A percentile compares a stretch with the other conserved stretches of the same genome.
phyloP scores from a whole-genome alignment of 1,140 invertebrate species.

The Trinorchestia longiramus region DNA sequence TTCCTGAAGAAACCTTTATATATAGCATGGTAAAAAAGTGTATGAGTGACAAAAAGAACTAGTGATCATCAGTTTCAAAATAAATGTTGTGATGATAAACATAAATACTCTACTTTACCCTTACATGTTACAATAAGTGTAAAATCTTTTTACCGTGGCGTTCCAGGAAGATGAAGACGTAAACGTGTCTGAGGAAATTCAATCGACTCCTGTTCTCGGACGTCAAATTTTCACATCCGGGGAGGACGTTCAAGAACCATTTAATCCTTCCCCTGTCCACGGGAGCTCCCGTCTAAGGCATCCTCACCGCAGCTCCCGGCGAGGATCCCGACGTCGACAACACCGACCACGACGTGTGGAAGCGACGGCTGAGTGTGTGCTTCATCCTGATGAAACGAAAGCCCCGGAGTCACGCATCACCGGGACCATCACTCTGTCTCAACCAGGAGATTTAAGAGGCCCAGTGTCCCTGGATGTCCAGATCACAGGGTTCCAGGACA shows the following conservation, averaged over 20 bases:
- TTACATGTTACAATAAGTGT: too few relatives aligned
- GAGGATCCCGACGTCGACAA: neutral
- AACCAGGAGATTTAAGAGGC: neutral
- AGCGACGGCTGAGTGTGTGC: neutral
- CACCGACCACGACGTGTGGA: neutral
- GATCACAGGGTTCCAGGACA: neutral
- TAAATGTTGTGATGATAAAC: too few relatives aligned
- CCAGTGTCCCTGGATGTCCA: neutral
- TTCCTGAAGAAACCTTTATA: too few relatives aligned
- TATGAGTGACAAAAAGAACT: too few relatives aligned
- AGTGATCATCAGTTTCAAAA: too few relatives aligned
- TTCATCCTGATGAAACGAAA: neutral
- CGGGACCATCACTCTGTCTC: conserved; percentile 16
- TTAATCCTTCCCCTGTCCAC: neutral
- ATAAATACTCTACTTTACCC: too few relatives aligned
- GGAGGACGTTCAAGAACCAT: neutral
- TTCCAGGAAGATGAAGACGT: neutral
- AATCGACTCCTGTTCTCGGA: neutral
- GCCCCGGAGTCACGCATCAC: neutral
- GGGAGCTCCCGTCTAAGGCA: neutral
- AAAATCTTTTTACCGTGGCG: neutral
- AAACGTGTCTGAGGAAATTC: neutral
- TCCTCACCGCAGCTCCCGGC: neutral
- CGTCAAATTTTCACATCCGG: neutral
- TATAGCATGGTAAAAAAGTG: too few relatives aligned